A percentile compares a stretch with the other conserved stretches of the same genome.
phyloP scores from a whole-genome alignment of 2,797 vertebrate genomes.

The Macropus fuliginosus region DNA sequence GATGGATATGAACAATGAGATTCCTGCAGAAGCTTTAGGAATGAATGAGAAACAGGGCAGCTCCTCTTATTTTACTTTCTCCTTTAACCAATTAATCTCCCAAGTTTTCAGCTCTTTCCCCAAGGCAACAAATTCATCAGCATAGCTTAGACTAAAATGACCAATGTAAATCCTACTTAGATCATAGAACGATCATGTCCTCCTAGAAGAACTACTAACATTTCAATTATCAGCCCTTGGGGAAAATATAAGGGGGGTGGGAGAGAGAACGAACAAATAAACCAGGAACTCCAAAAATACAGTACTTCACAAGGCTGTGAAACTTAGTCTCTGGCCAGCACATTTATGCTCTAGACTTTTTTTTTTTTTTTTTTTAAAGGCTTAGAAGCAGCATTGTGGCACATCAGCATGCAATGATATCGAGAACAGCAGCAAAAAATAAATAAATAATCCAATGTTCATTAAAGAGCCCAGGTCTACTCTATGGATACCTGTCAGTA shows the following conservation, averaged over 20 bases:
- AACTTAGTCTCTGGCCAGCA: constrained; percentile 29
- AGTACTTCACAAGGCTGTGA: constrained; percentile 62
- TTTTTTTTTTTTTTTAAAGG: neutral
- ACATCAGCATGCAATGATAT: constrained; percentile 78
- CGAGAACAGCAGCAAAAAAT: constrained; percentile 81
- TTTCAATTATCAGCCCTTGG: constrained; percentile 52
- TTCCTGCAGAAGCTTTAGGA: constrained; percentile 69
- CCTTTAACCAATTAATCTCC: constrained; percentile 64
- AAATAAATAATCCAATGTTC: constrained; percentile 43
- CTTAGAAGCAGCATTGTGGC: constrained; percentile 85
- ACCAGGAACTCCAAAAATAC: constrained; percentile 57
- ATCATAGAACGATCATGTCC: constrained; percentile 14
- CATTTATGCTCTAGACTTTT: constrained; percentile 62
- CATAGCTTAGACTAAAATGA: constrained; percentile 62
- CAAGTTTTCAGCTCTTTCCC: constrained; percentile 69
- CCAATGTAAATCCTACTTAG: neutral
- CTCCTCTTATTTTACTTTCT: constrained; percentile 65
- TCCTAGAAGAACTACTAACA: constrained; percentile 46
- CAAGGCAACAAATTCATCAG: constrained; percentile 32
- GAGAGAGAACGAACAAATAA: constrained; percentile 1
- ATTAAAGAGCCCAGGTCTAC: constrained; percentile 50
- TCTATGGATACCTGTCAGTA: constrained; percentile 44
- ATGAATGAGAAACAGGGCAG: constrained; percentile 67
- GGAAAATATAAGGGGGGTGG: constrained; percentile 1
- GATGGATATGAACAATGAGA: constrained; percentile 47